These are phyloP conservation scores for Norana najaformis DNA, from an alignment of 2,888 invertebrate species.

Conservation along the genomic window DNA sequence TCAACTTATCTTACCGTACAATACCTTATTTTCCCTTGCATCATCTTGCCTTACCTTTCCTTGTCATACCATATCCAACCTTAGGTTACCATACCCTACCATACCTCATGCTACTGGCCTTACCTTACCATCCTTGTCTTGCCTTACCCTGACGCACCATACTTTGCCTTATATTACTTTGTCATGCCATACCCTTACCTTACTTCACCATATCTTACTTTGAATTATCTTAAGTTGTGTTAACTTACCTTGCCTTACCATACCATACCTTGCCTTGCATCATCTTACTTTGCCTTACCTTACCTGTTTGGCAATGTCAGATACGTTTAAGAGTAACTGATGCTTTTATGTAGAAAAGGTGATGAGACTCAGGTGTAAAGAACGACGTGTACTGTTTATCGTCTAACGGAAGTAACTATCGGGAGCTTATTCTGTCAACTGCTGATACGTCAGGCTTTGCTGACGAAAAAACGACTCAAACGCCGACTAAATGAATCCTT, in stretches of 20 bases:
- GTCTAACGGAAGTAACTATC: not conserved
- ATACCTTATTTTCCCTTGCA: not conserved
- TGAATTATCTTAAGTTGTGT: too few relatives aligned
- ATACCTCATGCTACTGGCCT: too few relatives aligned
- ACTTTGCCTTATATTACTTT: not conserved
- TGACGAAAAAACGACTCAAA: not conserved
- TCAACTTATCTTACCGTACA: not conserved
- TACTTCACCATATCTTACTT: not conserved
- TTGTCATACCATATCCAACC: not conserved
- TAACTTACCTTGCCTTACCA: not conserved
- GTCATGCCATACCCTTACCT: not conserved
- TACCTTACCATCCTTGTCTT: not conserved
- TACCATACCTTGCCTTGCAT: too few relatives aligned
- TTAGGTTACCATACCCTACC: not conserved
- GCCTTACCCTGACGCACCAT: not conserved
- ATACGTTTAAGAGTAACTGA: not conserved
- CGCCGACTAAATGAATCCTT: not conserved
- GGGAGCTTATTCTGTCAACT: not conserved
- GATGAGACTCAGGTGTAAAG: not conserved
- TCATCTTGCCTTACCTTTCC: too few relatives aligned
- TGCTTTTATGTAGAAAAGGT: too few relatives aligned
- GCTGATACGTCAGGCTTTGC: not conserved
- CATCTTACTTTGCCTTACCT: not conserved
- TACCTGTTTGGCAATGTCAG: not conserved
- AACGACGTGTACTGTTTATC: not conserved